Evolutionary conservation across 2,797 vertebrate genomes (phyloP).

Genomic region (Heliangelus exortis): DNA sequence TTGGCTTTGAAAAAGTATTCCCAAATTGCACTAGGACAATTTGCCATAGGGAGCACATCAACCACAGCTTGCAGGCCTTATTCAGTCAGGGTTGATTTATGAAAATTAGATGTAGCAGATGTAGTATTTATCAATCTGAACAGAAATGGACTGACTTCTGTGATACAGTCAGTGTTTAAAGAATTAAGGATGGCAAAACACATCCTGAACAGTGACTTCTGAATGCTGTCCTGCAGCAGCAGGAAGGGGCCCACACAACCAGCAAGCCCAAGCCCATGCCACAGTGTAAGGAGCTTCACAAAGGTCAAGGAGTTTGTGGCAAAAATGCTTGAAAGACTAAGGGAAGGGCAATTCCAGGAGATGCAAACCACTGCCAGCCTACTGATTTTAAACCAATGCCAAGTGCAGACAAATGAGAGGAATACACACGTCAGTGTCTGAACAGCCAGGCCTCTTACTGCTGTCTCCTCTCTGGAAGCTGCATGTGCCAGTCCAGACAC

Average conservation of each 20-base stretch:
- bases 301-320: neutral
- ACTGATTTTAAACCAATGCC: fast-evolving
- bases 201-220: neutral
- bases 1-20: neutral
- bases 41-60: neutral
- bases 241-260: neutral
- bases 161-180: neutral
- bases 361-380: neutral
- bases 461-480: neutral
- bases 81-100: neutral
- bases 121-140: neutral
- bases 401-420: neutral
- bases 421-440: fast-evolving
- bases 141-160: neutral
- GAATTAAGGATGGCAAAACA: neutral
- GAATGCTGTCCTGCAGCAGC: fast-evolving
- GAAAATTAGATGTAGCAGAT: neutral
- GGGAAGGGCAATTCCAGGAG: neutral
- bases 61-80: neutral
- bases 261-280: neutral
- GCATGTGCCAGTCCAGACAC: neutral
- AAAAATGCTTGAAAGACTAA: neutral
- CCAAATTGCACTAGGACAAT: neutral
- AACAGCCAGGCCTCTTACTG: neutral
- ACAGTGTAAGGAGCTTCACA: neutral